phyloP scores from a whole-genome alignment of 2,888 invertebrate species.

The Caenorhabditis auriculariae region DNA sequence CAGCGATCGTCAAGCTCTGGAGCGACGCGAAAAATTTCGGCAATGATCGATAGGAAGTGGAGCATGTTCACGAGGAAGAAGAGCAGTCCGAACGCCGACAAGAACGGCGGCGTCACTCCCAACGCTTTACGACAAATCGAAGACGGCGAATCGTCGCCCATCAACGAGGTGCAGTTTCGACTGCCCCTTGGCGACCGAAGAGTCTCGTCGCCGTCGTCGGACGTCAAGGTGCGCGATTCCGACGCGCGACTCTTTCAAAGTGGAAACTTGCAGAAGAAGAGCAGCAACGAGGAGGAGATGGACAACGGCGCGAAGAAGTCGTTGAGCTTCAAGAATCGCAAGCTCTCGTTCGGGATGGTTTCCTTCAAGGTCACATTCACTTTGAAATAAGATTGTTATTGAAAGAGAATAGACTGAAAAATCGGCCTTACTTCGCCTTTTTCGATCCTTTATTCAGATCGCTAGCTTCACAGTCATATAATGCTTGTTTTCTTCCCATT shows the following conservation, averaged over 20 bases:
- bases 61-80: slow-evolving; percentile 60
- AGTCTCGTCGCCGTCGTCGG: slow-evolving; percentile 34
- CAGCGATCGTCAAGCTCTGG: slow-evolving; percentile 61
- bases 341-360: slow-evolving; percentile 52
- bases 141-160: slow-evolving; percentile 47
- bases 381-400: neutral
- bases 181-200: slow-evolving; percentile 32
- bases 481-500: too few relatives aligned
- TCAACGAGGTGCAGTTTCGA: slow-evolving; percentile 41
- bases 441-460: too few relatives aligned
- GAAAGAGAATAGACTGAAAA: too few relatives aligned
- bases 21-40: slow-evolving; percentile 61
- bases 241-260: too few relatives aligned
- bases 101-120: slow-evolving; percentile 42
- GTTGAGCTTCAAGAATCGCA: slow-evolving; percentile 50
- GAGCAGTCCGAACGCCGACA: slow-evolving; percentile 43
- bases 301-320: slow-evolving; percentile 51
- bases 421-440: too few relatives aligned
- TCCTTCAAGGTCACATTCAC: slow-evolving; percentile 44
- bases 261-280: slow-evolving; percentile 46
- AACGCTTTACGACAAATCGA: slow-evolving; percentile 39
- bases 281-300: slow-evolving; percentile 52
- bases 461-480: too few relatives aligned
- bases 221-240: slow-evolving; percentile 4
- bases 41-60: slow-evolving; percentile 62